Base-by-base conservation (phyloP, 2,113 vertebrate genomes). In the Lutjanus erythropterus region DNA sequence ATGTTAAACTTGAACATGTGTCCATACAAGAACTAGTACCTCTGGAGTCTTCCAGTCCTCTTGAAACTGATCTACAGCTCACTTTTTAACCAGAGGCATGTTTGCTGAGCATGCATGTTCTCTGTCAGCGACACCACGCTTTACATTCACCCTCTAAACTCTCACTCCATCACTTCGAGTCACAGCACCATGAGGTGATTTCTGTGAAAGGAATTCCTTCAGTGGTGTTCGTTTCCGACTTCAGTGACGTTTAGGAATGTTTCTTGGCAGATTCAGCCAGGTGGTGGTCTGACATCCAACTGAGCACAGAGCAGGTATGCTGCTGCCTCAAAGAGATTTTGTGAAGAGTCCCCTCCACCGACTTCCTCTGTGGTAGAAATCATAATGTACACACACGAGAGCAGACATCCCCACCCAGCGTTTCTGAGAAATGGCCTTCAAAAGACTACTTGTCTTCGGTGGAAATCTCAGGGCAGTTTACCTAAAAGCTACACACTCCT, bases 161-260 rank as follows among this genome's bases (percentile, higher is more conserved):
- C 56, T 61, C 50, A 5, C 61, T 42, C 41, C 80, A 62, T 65
- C 50, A 55, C 39, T 8, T 2, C 15, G 3, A 31, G 37, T 21
- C 56, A 2, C 11, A 25, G 23, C 58, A 69, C 70, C 82, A 52
- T 56, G 41, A 79, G 61, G 4, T 2, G 53, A 61, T 46, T 37
- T 27, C 52, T 19, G 25, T 86, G 76, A 84, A 89, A 80, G 84
- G 69, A 76, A 81, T 88, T 85, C 85, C 80, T 87, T 77, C 55
- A 79, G 78, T 3, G 2, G 9, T 0, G 7, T 50, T 55, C 2
- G 33, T 60, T 88, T 82, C 84, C 37, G 61, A 71, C 72, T 55
- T 46, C 16, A 1, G 44, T 64, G 74, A 79, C 71, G 58, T 83
- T 33, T 19, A 60, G 76, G 73, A 85, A 86, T 67, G 53, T 78